These are phyloP conservation scores for Hippocampus kuda DNA, from an alignment of 2,797 vertebrate genomes.

Conservation along the genomic window DNA sequence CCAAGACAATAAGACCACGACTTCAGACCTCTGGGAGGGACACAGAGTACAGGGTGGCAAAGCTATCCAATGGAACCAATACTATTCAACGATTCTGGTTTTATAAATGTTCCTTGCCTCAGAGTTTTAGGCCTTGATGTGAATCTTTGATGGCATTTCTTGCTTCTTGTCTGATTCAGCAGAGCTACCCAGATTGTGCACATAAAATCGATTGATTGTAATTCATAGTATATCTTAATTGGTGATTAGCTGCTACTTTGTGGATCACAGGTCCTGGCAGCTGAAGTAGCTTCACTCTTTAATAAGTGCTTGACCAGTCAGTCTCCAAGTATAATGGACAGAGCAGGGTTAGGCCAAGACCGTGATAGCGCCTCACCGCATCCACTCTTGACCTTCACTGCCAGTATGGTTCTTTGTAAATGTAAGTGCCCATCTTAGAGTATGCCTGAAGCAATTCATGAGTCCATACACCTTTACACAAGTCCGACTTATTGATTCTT, in stretches of 20 bases:
- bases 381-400: conserved; percentile 64
- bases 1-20: conserved; percentile 61
- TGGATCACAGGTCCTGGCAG: conserved; percentile 63
- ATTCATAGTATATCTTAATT: conserved; percentile 69
- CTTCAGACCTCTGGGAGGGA: conserved; percentile 51
- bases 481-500: conserved; percentile 58
- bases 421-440: conserved; percentile 61
- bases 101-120: neutral
- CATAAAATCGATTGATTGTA: conserved; percentile 63
- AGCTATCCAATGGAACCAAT: neutral
- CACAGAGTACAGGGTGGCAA: conserved; percentile 33
- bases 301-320: conserved; percentile 59
- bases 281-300: conserved; percentile 58
- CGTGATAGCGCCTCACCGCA: conserved; percentile 37
- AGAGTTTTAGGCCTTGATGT: neutral
- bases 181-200: conserved; percentile 24
- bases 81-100: neutral
- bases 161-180: conserved; percentile 24
- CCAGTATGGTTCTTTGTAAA: conserved; percentile 61
- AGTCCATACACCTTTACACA: conserved; percentile 58
- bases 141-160: conserved; percentile 7
- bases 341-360: conserved; percentile 40
- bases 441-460: conserved; percentile 59
- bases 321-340: conserved; percentile 52
- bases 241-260: conserved; percentile 64